Conservation (phyloP, 2,888 invertebrate genomes). For the Drosophila conformis region DNA sequence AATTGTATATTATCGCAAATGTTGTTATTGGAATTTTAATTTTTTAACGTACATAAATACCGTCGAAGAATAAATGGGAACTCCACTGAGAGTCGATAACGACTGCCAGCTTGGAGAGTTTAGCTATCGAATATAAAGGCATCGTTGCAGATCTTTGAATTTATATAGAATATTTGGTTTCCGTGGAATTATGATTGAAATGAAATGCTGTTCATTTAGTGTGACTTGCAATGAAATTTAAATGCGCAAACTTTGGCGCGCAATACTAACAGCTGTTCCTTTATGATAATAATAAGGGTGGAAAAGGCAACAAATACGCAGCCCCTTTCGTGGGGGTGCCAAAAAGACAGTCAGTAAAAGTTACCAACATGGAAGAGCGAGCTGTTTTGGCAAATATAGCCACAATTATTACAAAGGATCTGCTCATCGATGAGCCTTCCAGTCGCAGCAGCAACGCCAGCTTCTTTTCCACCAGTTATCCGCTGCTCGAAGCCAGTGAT, state of each 20-base stretch:
- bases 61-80: background rate
- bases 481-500: conserved; percentile 66
- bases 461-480: conserved; percentile 24
- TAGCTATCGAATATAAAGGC: conserved; percentile 21
- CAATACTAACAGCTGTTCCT: conserved; percentile 22
- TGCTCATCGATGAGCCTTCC: conserved; percentile 74
- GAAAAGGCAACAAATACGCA: conserved; percentile 25
- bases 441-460: conserved; percentile 25
- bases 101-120: background rate
- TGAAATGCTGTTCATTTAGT: background rate
- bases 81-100: background rate
- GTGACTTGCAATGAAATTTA: background rate
- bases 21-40: background rate
- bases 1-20: background rate
- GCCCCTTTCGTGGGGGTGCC: background rate
- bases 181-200: background rate
- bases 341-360: conserved; percentile 19
- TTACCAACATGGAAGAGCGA: conserved; percentile 79
- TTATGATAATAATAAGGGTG: conserved; percentile 26
- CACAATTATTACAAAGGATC: conserved; percentile 82
- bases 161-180: background rate
- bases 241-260: conserved; percentile 1
- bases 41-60: background rate
- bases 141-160: background rate
- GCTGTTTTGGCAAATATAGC: conserved; percentile 83